Percentiles rank a stretch among this genome's conserved stretches.
These are phyloP conservation scores for Leucoraja erinaceus DNA, from an alignment of 2,113 vertebrate species.

Conservation along the genomic window DNA sequence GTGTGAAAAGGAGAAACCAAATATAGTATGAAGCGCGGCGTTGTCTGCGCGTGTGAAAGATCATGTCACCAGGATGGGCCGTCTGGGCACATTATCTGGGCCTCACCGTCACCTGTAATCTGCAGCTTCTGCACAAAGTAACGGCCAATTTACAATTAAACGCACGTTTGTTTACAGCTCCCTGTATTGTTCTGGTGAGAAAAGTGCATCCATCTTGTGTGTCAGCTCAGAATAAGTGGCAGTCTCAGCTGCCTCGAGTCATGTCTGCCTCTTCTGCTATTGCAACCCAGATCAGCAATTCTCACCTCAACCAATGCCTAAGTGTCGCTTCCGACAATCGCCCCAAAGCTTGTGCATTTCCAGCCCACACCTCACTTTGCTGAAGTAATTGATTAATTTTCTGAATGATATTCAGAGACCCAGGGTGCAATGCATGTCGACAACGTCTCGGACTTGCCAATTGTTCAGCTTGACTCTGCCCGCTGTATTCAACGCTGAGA, in stretches of 20 bases:
- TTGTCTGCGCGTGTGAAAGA: background rate
- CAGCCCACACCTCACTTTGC: background rate
- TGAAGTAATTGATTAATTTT: background rate
- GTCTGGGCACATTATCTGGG: background rate
- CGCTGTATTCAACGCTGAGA: background rate
- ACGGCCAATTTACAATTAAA: background rate
- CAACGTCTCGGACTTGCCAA: too few species aligned
- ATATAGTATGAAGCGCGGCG: constrained; percentile 11
- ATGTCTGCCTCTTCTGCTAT: background rate
- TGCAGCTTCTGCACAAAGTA: background rate
- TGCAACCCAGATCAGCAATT: constrained; percentile 8
- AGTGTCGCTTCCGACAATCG: background rate
- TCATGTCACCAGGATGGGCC: constrained; percentile 35
- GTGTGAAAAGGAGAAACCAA: constrained; percentile 16
- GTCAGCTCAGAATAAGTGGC: background rate
- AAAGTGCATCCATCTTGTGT: background rate
- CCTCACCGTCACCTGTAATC: background rate
- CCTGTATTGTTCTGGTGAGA: background rate
- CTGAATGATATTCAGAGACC: background rate
- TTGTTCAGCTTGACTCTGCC: background rate
- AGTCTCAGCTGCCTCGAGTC: background rate
- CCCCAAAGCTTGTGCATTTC: background rate
- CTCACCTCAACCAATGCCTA: background rate
- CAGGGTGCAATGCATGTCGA: background rate
- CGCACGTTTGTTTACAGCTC: background rate